A percentile compares a stretch with the other conserved stretches of the same genome.
Conservation (phyloP, 2,113 vertebrate species). For the Pelvicachromis taeniatus region DNA sequence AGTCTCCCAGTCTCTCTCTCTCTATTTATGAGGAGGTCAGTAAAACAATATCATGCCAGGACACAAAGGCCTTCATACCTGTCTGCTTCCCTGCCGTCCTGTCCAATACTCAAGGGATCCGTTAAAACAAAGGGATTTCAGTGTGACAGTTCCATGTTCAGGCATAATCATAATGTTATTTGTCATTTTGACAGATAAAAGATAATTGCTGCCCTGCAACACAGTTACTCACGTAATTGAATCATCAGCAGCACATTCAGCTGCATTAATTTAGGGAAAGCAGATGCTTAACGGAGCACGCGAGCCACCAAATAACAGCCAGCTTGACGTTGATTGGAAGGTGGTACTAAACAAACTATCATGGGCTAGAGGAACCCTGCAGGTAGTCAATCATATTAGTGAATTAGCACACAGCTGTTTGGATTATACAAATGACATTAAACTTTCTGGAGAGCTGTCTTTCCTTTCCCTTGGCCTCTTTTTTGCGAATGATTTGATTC, state of each 20-base stretch:
- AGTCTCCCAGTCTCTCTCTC: constrained; percentile 1
- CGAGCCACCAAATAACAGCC: background rate
- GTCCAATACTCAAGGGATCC: background rate
- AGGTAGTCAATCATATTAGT: constrained; percentile 21
- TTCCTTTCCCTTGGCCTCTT: background rate
- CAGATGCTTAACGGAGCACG: constrained; percentile 15
- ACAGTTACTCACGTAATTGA: constrained; percentile 26
- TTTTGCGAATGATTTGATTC: background rate
- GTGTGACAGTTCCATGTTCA: background rate
- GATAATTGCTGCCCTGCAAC: constrained; percentile 28
- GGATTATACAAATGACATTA: background rate
- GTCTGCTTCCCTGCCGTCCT: background rate
- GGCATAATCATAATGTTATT: constrained; percentile 22
- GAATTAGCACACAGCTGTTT: constrained; percentile 28
- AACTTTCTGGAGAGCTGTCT: background rate
- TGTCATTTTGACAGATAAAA: constrained; percentile 31
- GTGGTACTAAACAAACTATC: background rate
- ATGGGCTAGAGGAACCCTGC: background rate
- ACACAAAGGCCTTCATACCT: background rate
- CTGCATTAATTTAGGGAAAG: constrained; percentile 24
- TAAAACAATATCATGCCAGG: background rate
- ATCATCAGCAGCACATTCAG: constrained; percentile 20
- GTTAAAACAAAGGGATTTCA: background rate
- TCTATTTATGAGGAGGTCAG: background rate
- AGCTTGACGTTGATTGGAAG: constrained; percentile 18